Base-by-base conservation (phyloP, 2,797 vertebrate genomes). In the Nannoperca australis region DNA sequence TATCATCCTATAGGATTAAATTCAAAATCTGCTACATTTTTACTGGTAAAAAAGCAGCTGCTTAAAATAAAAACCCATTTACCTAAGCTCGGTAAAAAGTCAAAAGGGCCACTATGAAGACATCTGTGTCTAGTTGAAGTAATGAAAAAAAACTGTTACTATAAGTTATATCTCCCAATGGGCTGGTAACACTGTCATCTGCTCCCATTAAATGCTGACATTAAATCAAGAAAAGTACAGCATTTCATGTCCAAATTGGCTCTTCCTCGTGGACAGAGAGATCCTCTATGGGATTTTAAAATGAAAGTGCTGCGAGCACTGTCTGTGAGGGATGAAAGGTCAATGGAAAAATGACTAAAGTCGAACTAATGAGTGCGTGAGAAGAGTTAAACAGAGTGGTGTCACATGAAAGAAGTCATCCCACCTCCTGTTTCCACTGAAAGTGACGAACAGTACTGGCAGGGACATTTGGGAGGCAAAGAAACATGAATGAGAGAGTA, bases 341-440 rank as follows among this genome's bases (percentile, higher is more conserved):
- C 51, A 47, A 40, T 34, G 14, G 42, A 32, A 51, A 61, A 69
- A 15, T 6, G 1, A 18, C 27, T 1, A 55, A 60, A 73, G 27
- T 20, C 1, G 45, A 56, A 51, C 18, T 18, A 59, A 44, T 58
- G 56, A 50, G 53, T 5, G 34, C 20, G n/a, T 22, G 12, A 36
- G 30, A 15, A 3, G 22, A 55, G 42, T 22, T 5, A 58, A 24
- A 51, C 7, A 11, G 49, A 55, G 68, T 38, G 36, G 36, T 38
- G 36, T 38, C 36, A 38, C 36, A 38, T 38, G 36, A 38, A 38
- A 22, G 18, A 53, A 32, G 47, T 64, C 51, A 14, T 24, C 65
- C 53, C 50, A 64, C 24, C n/a, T 61, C 32, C 58, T 68, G 50
- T 73, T 53, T 56, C 44, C 38, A 65, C 34, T 44, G 7, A 60